phyloP scores from a whole-genome alignment of 2,888 invertebrate species.

The Nomada flava region DNA sequence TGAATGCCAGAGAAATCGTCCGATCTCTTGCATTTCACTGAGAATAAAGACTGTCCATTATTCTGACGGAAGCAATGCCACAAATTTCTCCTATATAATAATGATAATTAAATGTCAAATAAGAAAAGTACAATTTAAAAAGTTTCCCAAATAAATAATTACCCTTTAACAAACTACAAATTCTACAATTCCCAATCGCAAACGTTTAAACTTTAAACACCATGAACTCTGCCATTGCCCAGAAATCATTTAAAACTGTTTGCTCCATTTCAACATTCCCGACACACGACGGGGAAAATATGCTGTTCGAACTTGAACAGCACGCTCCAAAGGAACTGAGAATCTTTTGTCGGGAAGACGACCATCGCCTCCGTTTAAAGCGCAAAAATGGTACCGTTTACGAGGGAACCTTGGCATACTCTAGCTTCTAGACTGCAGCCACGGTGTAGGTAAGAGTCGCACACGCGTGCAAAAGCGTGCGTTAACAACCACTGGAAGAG shows the following conservation, averaged over 20 bases:
- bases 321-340: conserved; percentile 4
- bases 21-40: not conserved
- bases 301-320: conserved; percentile 9
- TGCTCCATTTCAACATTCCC: not conserved
- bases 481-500: conserved; percentile 42
- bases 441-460: conserved; percentile 59
- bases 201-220: not conserved
- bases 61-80: not conserved
- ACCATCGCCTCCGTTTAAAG: conserved; percentile 20
- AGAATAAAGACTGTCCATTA: not conserved
- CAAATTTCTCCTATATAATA: not conserved
- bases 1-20: not conserved
- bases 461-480: conserved; percentile 35
- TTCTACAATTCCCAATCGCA: not conserved
- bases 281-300: not conserved
- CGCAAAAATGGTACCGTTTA: conserved; percentile 59
- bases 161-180: not conserved
- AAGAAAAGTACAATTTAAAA: not conserved
- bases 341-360: conserved; percentile 27
- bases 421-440: conserved; percentile 67
- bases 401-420: conserved; percentile 74
- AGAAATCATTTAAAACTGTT: too few species aligned
- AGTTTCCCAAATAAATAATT: not conserved
- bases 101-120: not conserved
- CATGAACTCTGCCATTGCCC: too few species aligned